These are phyloP conservation scores for Cavia porcellus DNA, from an alignment of 2,113 vertebrate species.

Conservation along the genomic window DNA sequence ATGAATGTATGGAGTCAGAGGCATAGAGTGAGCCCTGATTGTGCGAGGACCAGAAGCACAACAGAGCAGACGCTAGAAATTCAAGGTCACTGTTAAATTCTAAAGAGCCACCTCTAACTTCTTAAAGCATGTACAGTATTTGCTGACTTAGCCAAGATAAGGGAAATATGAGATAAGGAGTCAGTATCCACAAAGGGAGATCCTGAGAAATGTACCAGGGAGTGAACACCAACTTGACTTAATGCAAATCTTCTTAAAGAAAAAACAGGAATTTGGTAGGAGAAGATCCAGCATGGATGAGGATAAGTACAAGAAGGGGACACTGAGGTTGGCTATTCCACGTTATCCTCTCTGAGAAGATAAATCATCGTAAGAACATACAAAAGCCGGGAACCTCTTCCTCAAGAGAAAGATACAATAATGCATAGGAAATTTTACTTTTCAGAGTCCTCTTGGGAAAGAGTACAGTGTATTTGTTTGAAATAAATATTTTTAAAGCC, in stretches of 20 bases:
- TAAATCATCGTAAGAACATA: background rate
- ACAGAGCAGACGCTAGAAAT: background rate
- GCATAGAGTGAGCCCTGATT: background rate
- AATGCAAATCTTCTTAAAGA: background rate
- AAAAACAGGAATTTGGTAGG: background rate
- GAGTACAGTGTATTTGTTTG: background rate
- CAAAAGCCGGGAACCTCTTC: background rate
- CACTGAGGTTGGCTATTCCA: background rate
- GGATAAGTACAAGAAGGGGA: background rate
- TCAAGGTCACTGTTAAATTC: background rate
- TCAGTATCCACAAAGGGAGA: background rate
- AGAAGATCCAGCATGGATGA: background rate
- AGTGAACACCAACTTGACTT: background rate
- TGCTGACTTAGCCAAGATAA: too few species aligned
- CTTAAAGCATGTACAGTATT: background rate
- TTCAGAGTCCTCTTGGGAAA: slow-evolving; percentile 10
- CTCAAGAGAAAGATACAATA: background rate
- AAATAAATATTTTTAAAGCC: slow-evolving; percentile 42
- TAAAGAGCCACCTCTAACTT: background rate
- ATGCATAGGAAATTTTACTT: background rate
- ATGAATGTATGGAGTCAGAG: background rate
- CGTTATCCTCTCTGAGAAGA: background rate
- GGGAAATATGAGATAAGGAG: background rate
- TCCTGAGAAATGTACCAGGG: background rate
- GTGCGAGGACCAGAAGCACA: background rate